Percentiles rank a stretch among this genome's conserved stretches.
Evolutionary conservation across 2,888 invertebrate genomes (phyloP).

Genomic region (Atrina japonica): DNA sequence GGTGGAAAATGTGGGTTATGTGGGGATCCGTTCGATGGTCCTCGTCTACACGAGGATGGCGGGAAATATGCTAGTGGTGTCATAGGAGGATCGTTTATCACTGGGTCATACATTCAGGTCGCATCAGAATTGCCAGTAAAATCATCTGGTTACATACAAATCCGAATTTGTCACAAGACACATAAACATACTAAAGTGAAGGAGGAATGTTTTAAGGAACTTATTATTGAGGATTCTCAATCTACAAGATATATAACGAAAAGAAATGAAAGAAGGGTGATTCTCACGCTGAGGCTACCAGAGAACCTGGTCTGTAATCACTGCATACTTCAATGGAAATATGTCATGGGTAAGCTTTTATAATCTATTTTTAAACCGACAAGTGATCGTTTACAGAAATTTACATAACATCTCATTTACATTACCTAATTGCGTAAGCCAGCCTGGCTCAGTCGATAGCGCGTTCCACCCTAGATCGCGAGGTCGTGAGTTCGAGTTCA

Average conservation of each 20-base stretch:
- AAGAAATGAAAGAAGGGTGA: constrained; percentile 3
- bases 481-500: too few species aligned
- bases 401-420: too few species aligned
- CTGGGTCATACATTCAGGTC: not conserved
- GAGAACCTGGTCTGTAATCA: constrained; percentile 3
- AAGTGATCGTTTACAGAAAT: too few species aligned
- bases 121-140: constrained; percentile 5
- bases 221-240: constrained; percentile 6
- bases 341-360: constrained; percentile 10
- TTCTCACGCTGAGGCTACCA: constrained; percentile 1
- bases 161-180: constrained; percentile 12
- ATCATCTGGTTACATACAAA: constrained; percentile 11
- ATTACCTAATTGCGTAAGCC: too few species aligned
- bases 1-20: constrained; percentile 24
- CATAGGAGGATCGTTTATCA: not conserved
- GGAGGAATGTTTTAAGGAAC: constrained; percentile 14
- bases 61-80: constrained; percentile 4
- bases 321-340: constrained; percentile 22
- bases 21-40: constrained; percentile 21
- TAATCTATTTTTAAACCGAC: too few species aligned
- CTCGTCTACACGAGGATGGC: constrained; percentile 1
- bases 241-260: not conserved
- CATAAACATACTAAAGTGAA: not conserved
- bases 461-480: too few species aligned
- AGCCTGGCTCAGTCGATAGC: too few species aligned